Evolutionary conservation across 2,888 invertebrate genomes (phyloP).

Genomic region (Acleris holmiana): DNA sequence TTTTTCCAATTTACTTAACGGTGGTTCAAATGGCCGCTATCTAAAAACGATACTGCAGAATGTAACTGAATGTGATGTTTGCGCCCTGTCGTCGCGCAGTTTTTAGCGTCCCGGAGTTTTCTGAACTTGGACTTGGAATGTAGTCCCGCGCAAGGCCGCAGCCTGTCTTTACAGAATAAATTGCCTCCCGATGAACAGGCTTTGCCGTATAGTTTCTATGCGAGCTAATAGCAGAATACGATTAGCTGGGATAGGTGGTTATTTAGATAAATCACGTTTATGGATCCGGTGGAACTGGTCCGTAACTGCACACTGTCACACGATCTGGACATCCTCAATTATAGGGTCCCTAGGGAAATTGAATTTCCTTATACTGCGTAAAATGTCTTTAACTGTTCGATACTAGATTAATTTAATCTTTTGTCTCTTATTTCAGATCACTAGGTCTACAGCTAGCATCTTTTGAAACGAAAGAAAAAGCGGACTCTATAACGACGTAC

Average conservation of each 20-base stretch:
- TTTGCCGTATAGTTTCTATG: conserved; percentile 57
- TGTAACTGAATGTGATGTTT: conserved; percentile 36
- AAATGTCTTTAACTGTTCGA: background rate
- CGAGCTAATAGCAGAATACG: conserved; percentile 68
- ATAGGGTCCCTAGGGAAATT: conserved; percentile 28
- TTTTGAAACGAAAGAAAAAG: conserved; percentile 94
- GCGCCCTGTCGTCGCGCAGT: conserved; percentile 48
- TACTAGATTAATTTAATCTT: background rate
- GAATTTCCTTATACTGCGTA: conserved; percentile 15
- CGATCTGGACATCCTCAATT: conserved; percentile 36
- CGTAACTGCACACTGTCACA: conserved; percentile 43
- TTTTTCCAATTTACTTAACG: conserved; percentile 24
- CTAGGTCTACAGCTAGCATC: conserved; percentile 93
- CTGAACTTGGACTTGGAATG: conserved; percentile 73
- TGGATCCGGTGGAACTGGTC: conserved; percentile 52
- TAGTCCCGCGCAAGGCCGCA: conserved; percentile 68
- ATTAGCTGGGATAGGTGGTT: conserved; percentile 60
- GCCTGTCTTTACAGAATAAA: conserved; percentile 77
- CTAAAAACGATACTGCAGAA: conserved; percentile 24
- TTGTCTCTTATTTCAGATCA: conserved; percentile 81
- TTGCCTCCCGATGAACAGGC: conserved; percentile 73
- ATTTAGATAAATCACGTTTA: conserved; percentile 68
- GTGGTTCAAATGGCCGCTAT: conserved; percentile 14
- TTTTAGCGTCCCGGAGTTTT: conserved; percentile 69
- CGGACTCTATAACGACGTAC: conserved; percentile 92